phyloP scores from a whole-genome alignment of 2,113 vertebrate species.

The Pygoscelis antarcticus region DNA sequence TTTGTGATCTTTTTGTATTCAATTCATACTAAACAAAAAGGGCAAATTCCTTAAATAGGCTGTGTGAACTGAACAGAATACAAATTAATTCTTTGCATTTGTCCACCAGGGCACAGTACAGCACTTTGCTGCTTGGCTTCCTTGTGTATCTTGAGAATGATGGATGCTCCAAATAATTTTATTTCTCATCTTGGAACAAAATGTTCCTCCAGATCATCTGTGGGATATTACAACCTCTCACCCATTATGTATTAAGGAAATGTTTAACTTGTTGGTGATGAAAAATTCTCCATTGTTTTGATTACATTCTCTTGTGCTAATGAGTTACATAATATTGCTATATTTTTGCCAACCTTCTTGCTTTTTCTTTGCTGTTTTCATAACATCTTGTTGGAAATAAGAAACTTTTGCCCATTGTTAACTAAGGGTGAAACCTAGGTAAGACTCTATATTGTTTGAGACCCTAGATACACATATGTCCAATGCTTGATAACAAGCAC shows the following conservation, averaged over 20 bases:
- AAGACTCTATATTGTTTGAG: neutral
- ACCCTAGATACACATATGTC: neutral
- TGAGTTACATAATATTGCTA: neutral
- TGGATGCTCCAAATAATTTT: neutral
- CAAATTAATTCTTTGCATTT: neutral
- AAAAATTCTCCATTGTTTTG: neutral
- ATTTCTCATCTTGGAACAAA: neutral
- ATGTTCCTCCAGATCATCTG: neutral
- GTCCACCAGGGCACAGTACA: neutral
- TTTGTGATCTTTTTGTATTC: neutral
- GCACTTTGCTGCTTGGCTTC: neutral
- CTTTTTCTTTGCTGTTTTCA: neutral
- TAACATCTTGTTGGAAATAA: neutral
- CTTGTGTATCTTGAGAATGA: neutral
- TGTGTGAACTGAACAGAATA: neutral
- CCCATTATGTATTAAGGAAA: neutral
- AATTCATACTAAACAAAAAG: neutral
- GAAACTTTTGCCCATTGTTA: neutral
- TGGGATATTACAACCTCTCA: neutral
- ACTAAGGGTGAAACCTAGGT: neutral
- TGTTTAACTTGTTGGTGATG: neutral
- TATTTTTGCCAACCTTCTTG: neutral
- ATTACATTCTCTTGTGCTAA: neutral
- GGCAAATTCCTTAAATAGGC: neutral
- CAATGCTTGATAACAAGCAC: neutral